These are phyloP conservation scores for Eptesicus fuscus DNA, from an alignment of 2,113 vertebrate genomes.

Conservation along the genomic window DNA sequence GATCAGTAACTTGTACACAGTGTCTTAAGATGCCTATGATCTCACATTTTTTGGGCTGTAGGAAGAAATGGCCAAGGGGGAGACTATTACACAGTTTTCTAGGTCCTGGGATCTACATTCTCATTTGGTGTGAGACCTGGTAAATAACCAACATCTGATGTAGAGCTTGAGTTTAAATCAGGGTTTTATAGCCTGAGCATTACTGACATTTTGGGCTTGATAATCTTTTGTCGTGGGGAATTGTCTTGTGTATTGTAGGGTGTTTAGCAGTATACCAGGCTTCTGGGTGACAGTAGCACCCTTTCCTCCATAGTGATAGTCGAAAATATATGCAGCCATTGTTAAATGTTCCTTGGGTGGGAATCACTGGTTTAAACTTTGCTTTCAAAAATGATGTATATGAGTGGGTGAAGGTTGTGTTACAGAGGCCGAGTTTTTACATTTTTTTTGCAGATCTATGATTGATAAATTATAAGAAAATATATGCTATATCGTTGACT, in stretches of 20 bases:
- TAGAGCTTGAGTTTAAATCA: neutral
- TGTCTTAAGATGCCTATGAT: neutral
- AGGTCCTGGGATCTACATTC: neutral
- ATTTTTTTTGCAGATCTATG: neutral
- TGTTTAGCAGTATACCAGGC: neutral
- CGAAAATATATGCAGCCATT: neutral
- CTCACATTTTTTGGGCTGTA: neutral
- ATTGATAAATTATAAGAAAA: neutral
- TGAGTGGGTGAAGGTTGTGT: neutral
- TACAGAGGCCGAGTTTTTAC: neutral
- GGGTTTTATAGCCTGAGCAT: neutral
- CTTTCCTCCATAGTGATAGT: neutral
- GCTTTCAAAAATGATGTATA: neutral
- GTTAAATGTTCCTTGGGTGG: neutral
- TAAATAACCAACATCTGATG: neutral
- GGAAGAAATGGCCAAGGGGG: neutral
- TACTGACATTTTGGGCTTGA: neutral
- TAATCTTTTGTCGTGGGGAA: neutral
- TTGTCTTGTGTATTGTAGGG: neutral
- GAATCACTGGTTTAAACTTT: neutral
- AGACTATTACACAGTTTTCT: neutral
- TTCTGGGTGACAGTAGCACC: neutral
- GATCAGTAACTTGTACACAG: constrained; percentile 23
- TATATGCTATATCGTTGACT: neutral
- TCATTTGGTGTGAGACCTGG: neutral